phyloP scores from a whole-genome alignment of 2,113 vertebrate genomes.

The Manacus vitellinus region DNA sequence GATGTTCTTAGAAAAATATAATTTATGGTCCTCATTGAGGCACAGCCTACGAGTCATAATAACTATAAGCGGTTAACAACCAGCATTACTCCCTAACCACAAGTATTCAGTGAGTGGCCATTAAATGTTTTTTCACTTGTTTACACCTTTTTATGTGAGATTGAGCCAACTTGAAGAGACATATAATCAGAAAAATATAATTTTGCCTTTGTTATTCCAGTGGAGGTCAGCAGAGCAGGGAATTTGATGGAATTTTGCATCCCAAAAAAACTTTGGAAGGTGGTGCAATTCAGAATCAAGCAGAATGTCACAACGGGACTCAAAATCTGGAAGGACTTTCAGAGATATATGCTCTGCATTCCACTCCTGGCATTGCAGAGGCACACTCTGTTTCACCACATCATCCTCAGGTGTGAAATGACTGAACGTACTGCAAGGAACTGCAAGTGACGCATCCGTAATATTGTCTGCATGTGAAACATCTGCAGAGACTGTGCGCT shows the following conservation, averaged over 20 bases:
- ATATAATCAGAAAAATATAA: background rate
- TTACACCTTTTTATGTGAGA: background rate
- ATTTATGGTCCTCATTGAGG: background rate
- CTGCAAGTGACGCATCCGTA: background rate
- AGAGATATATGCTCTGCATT: background rate
- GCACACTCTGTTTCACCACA: background rate
- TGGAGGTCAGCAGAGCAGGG: background rate
- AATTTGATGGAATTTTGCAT: background rate
- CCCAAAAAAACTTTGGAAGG: background rate
- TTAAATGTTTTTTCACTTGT: background rate
- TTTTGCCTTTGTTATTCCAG: background rate
- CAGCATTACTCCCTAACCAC: background rate
- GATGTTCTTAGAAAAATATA: background rate
- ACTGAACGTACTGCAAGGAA: background rate
- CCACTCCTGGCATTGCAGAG: background rate
- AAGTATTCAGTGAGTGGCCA: background rate
- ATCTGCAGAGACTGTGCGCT: background rate
- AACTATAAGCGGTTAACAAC: background rate
- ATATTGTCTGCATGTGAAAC: slow-evolving; percentile 17
- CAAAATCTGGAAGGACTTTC: background rate
- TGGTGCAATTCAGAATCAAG: background rate
- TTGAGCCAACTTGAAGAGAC: background rate
- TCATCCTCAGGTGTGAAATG: background rate
- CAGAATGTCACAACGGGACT: background rate
- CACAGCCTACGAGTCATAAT: background rate